Evolutionary conservation across 2,797 vertebrate species (phyloP).

Genomic region (Syngnathus acus): DNA sequence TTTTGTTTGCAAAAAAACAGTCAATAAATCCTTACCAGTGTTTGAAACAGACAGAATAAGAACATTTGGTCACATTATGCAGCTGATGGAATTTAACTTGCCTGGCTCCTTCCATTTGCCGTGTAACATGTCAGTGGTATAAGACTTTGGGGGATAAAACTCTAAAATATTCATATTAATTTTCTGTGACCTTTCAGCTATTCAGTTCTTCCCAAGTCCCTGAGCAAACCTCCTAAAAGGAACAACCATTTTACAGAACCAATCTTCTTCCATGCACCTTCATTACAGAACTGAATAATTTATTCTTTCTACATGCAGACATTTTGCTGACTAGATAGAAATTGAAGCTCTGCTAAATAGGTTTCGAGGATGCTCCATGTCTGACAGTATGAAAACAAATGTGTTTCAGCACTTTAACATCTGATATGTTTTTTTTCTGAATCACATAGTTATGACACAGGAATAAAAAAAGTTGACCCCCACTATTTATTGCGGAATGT

Average conservation of each 20-base stretch:
- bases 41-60: background rate
- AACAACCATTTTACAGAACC: slow-evolving; percentile 38
- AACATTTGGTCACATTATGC: background rate
- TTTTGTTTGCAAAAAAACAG: background rate
- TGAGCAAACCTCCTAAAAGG: slow-evolving; percentile 33
- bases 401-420: slow-evolving; percentile 26
- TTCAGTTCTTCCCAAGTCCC: slow-evolving; percentile 41
- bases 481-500: too few species aligned
- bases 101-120: background rate
- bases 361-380: slow-evolving; percentile 34
- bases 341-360: slow-evolving; percentile 41
- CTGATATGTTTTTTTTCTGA: slow-evolving; percentile 23
- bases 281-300: slow-evolving; percentile 60
- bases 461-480: too few species aligned
- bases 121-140: slow-evolving; percentile 38
- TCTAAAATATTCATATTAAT: slow-evolving; percentile 5
- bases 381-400: slow-evolving; percentile 35
- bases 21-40: background rate
- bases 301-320: slow-evolving; percentile 25
- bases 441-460: slow-evolving; percentile 36
- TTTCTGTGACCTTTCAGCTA: slow-evolving; percentile 38
- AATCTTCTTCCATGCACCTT: slow-evolving; percentile 40
- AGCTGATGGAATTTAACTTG: background rate
- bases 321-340: slow-evolving; percentile 43
- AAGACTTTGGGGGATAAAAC: slow-evolving; percentile 33